phyloP scores from a whole-genome alignment of 1,140 invertebrate species.

The Brachionus koreanus region DNA sequence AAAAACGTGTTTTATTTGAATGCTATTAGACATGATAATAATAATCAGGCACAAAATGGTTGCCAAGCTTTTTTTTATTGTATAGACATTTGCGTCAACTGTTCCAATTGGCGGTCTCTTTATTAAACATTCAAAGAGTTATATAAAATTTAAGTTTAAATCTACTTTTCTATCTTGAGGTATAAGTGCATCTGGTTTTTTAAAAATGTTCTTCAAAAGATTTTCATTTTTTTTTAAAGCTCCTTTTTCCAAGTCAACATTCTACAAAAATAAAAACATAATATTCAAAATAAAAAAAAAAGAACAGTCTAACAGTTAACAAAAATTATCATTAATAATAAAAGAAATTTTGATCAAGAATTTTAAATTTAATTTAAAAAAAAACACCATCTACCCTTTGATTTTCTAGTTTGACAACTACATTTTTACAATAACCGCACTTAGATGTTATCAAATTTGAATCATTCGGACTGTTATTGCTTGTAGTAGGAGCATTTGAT shows the following conservation, averaged over 20 bases:
- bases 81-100: slow-evolving; percentile 24
- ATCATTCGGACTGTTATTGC: background rate
- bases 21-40: slow-evolving; percentile 39
- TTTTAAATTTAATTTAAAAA: background rate
- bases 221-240: background rate
- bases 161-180: slow-evolving; percentile 24
- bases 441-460: background rate
- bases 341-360: background rate
- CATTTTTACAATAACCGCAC: slow-evolving; percentile 9
- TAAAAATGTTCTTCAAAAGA: background rate
- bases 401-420: background rate
- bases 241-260: background rate
- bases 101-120: background rate
- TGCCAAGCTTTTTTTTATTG: slow-evolving; percentile 21
- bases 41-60: slow-evolving; percentile 26
- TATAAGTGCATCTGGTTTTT: slow-evolving; percentile 23
- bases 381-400: background rate
- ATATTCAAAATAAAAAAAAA: no score
- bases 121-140: background rate
- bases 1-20: slow-evolving; percentile 35
- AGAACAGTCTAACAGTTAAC: no score
- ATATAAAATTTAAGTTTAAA: background rate
- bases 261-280: background rate
- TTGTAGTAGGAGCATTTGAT: background rate
- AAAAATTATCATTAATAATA: no score